Evolutionary conservation across 2,797 vertebrate species (phyloP), one percentile per base, ranked within the genome.

Genomic region (Rousettus madagascariensis): DNA sequence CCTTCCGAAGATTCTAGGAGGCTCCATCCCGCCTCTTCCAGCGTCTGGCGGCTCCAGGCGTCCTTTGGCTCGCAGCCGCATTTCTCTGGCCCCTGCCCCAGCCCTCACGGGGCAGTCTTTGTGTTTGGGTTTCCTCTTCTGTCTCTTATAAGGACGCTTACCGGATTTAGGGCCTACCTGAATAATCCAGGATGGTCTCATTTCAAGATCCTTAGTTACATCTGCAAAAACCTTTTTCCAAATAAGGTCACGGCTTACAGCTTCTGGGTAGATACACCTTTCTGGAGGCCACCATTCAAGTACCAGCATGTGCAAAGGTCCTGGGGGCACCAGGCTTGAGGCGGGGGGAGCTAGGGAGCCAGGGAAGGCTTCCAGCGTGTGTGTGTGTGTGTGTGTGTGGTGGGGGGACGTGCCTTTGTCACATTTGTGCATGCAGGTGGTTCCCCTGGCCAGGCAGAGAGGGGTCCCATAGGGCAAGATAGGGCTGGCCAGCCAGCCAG

Each of bases 161-260:
- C 0, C 16, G 59, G 22, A 4, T n/a, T 49, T 36, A 2, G 22
- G n/a, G 69, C 53, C 26, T 4, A 0, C 36, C 15, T 0, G 3
- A n/a, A 13, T 16, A 11, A 16, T 49, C 66, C 77, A 19, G 77
- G 33, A 3, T 49, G 19, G 13, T 8, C 63, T 49, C 65, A 3
- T 24, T 26, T 55, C 38, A 2, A 22, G 36, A 57, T n/a, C 59
- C 41, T 65, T 30, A 11, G 65, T 53, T 5, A 55, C 3, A 0
- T 79, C 69, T 74, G 46, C 51, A 55, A 49, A 43, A 36, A 46
- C 55, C 9, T 33, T 38, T 69, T 61, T 30, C 78, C 59, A 68
- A 4, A 53, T 4, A 46, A 28, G 46, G 26, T 43, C 19, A 1
- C 7, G 49, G 49, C 46, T 41, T 9, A 15, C 10, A 11, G 46